Percentiles rank a stretch among this genome's conserved stretches.
Evolutionary conservation across 2,888 invertebrate species (phyloP).

Genomic region (Lypha dubia): DNA sequence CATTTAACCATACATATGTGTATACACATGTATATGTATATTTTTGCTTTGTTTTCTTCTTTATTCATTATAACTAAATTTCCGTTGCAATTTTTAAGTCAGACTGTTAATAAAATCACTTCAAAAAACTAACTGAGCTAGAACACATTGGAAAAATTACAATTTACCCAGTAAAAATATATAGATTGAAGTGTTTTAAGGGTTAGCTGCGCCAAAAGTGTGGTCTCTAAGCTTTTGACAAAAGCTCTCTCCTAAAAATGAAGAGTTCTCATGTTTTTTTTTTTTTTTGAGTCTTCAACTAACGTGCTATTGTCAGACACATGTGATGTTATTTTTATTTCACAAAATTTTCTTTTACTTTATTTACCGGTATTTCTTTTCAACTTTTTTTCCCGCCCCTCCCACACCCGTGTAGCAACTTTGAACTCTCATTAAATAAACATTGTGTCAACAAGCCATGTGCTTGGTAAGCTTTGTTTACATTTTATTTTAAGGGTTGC

Average conservation of each 20-base stretch:
- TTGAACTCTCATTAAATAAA: background rate
- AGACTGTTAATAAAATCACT: slow-evolving; percentile 67
- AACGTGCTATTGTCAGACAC: slow-evolving; percentile 7
- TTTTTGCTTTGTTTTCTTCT: slow-evolving; percentile 15
- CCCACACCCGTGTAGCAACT: background rate
- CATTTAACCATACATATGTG: too few relatives aligned
- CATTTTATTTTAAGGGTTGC: slow-evolving; percentile 59
- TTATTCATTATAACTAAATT: slow-evolving; percentile 19
- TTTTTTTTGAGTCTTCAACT: background rate
- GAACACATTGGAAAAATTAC: slow-evolving; percentile 7
- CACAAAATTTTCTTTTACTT: slow-evolving; percentile 25
- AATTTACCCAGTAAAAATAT: slow-evolving; percentile 54
- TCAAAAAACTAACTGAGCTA: slow-evolving; percentile 71
- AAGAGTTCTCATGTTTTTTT: background rate
- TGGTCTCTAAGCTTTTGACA: slow-evolving; percentile 33
- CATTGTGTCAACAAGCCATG: slow-evolving; percentile 45
- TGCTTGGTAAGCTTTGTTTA: slow-evolving; percentile 65
- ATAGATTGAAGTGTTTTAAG: slow-evolving; percentile 26
- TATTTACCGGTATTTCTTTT: slow-evolving; percentile 64
- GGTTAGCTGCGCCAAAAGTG: slow-evolving; percentile 55
- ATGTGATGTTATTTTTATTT: slow-evolving; percentile 63
- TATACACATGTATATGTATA: background rate
- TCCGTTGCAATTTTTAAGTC: slow-evolving; percentile 45
- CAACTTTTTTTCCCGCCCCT: background rate
- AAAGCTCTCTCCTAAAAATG: slow-evolving; percentile 14